These are phyloP conservation scores for Zoanthus sociatus DNA, from an alignment of 92 coral and sea anemone species.

Conservation along the genomic window DNA sequence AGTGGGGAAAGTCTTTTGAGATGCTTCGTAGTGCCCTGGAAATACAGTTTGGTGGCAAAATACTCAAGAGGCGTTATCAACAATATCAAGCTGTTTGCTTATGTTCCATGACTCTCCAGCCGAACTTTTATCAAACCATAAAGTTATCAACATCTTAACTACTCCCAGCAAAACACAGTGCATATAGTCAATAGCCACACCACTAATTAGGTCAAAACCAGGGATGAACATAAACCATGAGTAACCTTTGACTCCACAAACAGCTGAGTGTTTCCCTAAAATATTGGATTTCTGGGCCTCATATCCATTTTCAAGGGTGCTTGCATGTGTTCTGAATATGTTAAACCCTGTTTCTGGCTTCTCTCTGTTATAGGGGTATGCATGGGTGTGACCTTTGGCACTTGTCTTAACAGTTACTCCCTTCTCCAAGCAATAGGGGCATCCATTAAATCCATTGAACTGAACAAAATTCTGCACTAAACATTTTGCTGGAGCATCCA, in stretches of 20 bases:
- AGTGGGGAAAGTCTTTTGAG: not conserved
- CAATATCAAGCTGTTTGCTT: not conserved
- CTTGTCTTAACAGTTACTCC: too few species aligned
- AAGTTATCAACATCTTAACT: constrained; percentile 15
- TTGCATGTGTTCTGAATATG: too few species aligned
- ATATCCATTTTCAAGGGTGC: not conserved
- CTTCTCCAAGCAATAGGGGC: too few species aligned
- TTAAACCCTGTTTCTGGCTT: too few species aligned
- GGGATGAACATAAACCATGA: constrained; percentile 31
- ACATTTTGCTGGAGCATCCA: too few species aligned
- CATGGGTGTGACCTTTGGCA: too few species aligned
- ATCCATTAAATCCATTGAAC: too few species aligned
- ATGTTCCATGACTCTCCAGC: constrained; percentile 2
- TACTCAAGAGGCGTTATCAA: not conserved
- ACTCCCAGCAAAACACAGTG: constrained; percentile 36
- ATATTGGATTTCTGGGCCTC: constrained; percentile 8
- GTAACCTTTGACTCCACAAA: constrained; percentile 36
- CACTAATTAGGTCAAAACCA: constrained; percentile 16
- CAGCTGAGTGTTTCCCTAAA: not conserved
- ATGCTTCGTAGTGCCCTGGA: constrained; percentile 35
- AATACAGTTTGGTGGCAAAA: constrained; percentile 35
- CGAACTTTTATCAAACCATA: constrained; percentile 27
- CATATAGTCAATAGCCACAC: constrained; percentile 5
- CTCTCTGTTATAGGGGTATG: too few species aligned
- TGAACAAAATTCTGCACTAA: not conserved